A percentile compares a stretch with the other conserved stretches of the same genome.
These are phyloP conservation scores for Lysandra bellargus DNA, from an alignment of 2,888 invertebrate genomes.

Conservation along the genomic window DNA sequence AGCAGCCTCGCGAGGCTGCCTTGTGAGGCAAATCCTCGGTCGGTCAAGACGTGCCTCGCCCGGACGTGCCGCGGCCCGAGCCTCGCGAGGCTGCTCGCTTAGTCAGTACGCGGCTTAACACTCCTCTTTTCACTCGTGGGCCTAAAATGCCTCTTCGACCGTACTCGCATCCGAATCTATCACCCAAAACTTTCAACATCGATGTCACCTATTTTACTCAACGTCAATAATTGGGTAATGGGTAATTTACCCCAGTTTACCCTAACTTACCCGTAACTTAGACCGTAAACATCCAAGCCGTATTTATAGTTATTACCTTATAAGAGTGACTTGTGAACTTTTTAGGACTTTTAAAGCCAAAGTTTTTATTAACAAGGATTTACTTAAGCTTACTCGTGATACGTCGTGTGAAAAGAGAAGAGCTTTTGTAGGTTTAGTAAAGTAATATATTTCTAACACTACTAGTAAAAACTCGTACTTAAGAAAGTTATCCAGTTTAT, in stretches of 20 bases:
- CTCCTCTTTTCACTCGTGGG: background rate
- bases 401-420: background rate
- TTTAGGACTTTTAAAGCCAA: background rate
- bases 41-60: too few relatives aligned
- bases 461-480: too few relatives aligned
- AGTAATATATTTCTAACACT: too few relatives aligned
- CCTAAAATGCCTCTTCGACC: background rate
- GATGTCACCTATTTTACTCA: background rate
- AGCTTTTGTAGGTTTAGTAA: too few relatives aligned
- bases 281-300: background rate
- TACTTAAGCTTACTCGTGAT: background rate
- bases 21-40: too few relatives aligned
- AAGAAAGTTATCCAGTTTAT: too few relatives aligned
- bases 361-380: constrained; percentile 16
- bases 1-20: too few relatives aligned
- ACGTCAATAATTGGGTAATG: background rate
- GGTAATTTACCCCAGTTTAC: background rate
- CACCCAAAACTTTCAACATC: background rate
- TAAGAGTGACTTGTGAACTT: background rate
- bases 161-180: background rate
- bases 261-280: background rate
- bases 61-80: too few relatives aligned
- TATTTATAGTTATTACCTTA: constrained; percentile 13
- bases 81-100: too few relatives aligned
- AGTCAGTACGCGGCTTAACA: too few relatives aligned